Evolutionary conservation across 2,888 invertebrate genomes (phyloP).

Genomic region (Drosophila nr. perissopoda): DNA sequence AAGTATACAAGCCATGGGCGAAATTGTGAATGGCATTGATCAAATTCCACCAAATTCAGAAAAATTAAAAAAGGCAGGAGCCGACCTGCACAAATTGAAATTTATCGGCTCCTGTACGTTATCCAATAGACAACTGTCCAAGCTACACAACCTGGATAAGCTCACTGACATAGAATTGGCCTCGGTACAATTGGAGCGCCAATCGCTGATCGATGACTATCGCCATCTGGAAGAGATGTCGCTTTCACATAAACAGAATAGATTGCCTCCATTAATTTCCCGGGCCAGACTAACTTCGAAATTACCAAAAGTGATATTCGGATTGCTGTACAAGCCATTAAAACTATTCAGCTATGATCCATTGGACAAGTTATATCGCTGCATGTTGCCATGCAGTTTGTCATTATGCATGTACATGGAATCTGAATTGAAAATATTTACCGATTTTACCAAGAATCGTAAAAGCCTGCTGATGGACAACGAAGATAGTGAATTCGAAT

Average conservation of each 20-base stretch:
- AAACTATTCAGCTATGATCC: slow-evolving; percentile 29
- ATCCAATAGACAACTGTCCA: slow-evolving; percentile 29
- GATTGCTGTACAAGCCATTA: slow-evolving; percentile 11
- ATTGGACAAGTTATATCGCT: slow-evolving; percentile 33
- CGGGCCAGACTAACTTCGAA: neutral
- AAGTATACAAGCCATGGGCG: slow-evolving; percentile 6
- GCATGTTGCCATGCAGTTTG: slow-evolving; percentile 31
- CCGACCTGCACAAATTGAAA: slow-evolving; percentile 29
- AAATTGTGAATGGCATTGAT: neutral
- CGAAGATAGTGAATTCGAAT: slow-evolving; percentile 32
- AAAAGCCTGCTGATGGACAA: slow-evolving; percentile 6
- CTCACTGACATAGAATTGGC: slow-evolving; percentile 52
- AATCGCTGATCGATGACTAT: slow-evolving; percentile 62
- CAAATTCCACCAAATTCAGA: neutral
- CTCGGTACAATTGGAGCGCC: slow-evolving; percentile 39
- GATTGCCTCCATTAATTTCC: neutral
- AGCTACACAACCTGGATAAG: slow-evolving; percentile 41
- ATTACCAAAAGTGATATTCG: slow-evolving; percentile 23
- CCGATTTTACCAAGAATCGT: slow-evolving; percentile 8
- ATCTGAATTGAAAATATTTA: slow-evolving; percentile 35
- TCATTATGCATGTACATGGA: slow-evolving; percentile 9
- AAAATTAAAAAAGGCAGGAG: neutral
- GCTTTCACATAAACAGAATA: neutral
- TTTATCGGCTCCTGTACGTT: slow-evolving; percentile 54
- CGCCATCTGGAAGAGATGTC: slow-evolving; percentile 57